These are phyloP conservation scores for Prenolepis imparis DNA, from an alignment of 2,888 invertebrate species.

Conservation along the genomic window DNA sequence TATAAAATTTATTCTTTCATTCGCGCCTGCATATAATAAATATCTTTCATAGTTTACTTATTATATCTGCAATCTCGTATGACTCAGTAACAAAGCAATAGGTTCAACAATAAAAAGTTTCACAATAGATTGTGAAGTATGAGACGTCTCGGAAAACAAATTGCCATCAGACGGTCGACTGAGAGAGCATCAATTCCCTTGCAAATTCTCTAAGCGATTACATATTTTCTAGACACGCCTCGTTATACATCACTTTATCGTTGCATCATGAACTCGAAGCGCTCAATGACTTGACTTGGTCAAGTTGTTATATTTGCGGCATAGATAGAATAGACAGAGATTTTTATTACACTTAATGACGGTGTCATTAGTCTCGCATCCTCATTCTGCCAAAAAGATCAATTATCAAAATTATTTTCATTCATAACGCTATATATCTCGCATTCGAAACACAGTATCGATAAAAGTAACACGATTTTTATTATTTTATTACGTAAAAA, in stretches of 20 bases:
- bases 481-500: constrained; percentile 2
- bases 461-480: background rate
- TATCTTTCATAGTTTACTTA: constrained; percentile 19
- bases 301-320: constrained; percentile 31
- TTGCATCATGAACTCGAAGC: constrained; percentile 31
- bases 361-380: constrained; percentile 5
- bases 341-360: constrained; percentile 27
- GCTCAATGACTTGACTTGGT: constrained; percentile 55
- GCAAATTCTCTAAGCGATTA: constrained; percentile 65
- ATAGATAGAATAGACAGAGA: constrained; percentile 15
- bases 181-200: constrained; percentile 69
- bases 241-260: constrained; percentile 49
- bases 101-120: constrained; percentile 32
- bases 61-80: constrained; percentile 25
- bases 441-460: background rate
- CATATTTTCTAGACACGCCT: constrained; percentile 66
- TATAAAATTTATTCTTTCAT: background rate
- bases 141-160: constrained; percentile 64
- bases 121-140: constrained; percentile 65
- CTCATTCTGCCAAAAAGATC: constrained; percentile 9
- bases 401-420: constrained; percentile 21
- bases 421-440: background rate
- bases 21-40: background rate
- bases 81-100: constrained; percentile 21
- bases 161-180: constrained; percentile 52